Percentiles rank a stretch among this genome's conserved stretches.
These are phyloP conservation scores for Phyllostomus hastatus DNA, from an alignment of 2,113 vertebrate species.

Conservation along the genomic window DNA sequence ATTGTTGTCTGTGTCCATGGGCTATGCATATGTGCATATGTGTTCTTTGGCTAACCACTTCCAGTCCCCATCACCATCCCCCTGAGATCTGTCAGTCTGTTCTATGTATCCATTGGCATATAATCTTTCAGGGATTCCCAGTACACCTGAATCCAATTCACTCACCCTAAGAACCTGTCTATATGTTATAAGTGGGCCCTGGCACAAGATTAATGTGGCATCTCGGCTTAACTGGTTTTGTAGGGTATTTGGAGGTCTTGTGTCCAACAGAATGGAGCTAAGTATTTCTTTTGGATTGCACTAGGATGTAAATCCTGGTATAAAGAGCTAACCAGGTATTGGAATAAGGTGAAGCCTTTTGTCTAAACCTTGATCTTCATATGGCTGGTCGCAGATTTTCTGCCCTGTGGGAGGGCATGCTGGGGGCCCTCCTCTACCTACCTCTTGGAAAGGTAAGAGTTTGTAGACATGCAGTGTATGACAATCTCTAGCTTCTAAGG, in stretches of 20 bases:
- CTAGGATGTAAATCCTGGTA: neutral
- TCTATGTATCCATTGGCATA: neutral
- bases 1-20: no score
- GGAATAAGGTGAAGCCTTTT: neutral
- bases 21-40: no score
- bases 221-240: neutral
- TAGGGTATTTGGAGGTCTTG: neutral
- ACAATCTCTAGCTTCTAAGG: neutral
- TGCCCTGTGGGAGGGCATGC: neutral
- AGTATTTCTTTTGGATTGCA: neutral
- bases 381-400: neutral
- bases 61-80: no score
- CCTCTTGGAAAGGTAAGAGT: neutral
- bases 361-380: neutral
- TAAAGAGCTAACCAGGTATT: neutral
- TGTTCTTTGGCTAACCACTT: no score
- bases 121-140: neutral
- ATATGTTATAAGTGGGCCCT: neutral
- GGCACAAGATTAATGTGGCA: neutral
- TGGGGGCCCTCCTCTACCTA: neutral
- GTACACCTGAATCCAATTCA: neutral
- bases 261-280: neutral
- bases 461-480: neutral
- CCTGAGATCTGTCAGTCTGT: no score
- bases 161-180: neutral